Evolutionary conservation across 2,797 vertebrate species (phyloP).

Genomic region (Gastrophryne carolinensis): DNA sequence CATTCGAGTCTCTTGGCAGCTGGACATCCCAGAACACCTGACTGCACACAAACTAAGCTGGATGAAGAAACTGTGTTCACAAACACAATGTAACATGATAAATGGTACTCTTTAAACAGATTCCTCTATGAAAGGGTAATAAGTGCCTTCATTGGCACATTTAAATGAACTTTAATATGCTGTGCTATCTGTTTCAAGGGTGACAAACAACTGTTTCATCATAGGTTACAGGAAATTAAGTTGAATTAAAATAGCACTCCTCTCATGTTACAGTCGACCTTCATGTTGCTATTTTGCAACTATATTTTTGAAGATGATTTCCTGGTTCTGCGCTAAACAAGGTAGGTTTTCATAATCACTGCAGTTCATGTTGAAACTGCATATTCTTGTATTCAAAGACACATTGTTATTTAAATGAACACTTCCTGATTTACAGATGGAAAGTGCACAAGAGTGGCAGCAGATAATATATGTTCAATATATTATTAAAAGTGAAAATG

Average conservation of each 20-base stretch:
- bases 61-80: no score
- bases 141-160: not conserved
- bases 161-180: not conserved
- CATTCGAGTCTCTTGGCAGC: no score
- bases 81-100: not conserved
- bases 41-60: no score
- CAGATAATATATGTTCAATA: no score
- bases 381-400: not conserved
- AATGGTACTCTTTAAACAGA: not conserved
- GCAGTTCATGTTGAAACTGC: not conserved
- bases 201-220: slow-evolving; percentile 26
- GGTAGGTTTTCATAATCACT: slow-evolving; percentile 11
- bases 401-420: not conserved
- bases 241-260: slow-evolving; percentile 41
- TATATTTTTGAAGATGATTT: slow-evolving; percentile 40
- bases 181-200: not conserved
- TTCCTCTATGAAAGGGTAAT: not conserved
- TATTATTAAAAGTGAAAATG: no score
- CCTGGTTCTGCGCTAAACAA: slow-evolving; percentile 32
- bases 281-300: slow-evolving; percentile 34
- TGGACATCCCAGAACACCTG: no score
- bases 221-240: slow-evolving; percentile 39
- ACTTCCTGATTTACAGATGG: not conserved
- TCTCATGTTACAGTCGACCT: slow-evolving; percentile 40
- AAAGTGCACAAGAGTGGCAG: no score